A percentile compares a stretch with the other conserved stretches of the same genome.
These are phyloP conservation scores for Drosophila saltans DNA, from an alignment of 1,140 invertebrate species.

Conservation along the genomic window DNA sequence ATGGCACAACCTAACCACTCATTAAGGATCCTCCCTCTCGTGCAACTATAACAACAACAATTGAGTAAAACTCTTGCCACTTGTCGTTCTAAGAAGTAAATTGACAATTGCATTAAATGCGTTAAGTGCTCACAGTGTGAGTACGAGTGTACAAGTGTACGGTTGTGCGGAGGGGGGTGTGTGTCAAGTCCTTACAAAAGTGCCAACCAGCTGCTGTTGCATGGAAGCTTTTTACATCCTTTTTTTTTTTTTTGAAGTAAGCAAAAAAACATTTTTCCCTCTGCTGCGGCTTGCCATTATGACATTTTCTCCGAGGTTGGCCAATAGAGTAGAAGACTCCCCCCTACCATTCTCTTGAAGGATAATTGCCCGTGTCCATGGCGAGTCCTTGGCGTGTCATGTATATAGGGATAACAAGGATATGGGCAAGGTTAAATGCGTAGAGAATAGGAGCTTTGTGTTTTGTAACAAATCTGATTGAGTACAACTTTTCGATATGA, in stretches of 20 bases:
- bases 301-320: constrained; percentile 54
- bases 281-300: constrained; percentile 45
- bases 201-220: constrained; percentile 48
- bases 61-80: constrained; percentile 14
- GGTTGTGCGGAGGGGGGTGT: constrained; percentile 1
- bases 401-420: constrained; percentile 20
- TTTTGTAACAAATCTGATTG: constrained; percentile 2
- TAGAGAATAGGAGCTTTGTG: constrained; percentile 1
- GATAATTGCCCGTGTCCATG: constrained; percentile 61
- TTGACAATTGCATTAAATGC: constrained; percentile 74
- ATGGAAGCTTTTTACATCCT: constrained; percentile 39
- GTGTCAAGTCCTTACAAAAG: constrained; percentile 34
- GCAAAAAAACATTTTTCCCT: constrained; percentile 29
- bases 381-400: constrained; percentile 49
- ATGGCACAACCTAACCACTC: constrained; percentile 27
- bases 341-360: constrained; percentile 29
- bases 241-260: constrained; percentile 6
- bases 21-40: constrained; percentile 14
- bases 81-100: constrained; percentile 50
- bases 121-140: constrained; percentile 54
- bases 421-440: constrained; percentile 47
- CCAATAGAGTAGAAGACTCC: constrained; percentile 2
- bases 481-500: not conserved
- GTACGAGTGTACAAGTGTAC: constrained; percentile 15
- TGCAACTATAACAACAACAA: too few species aligned